Percentiles rank a stretch among this genome's conserved stretches.
Conservation (phyloP, 2,888 invertebrate species). For the Adela reaumurella region DNA sequence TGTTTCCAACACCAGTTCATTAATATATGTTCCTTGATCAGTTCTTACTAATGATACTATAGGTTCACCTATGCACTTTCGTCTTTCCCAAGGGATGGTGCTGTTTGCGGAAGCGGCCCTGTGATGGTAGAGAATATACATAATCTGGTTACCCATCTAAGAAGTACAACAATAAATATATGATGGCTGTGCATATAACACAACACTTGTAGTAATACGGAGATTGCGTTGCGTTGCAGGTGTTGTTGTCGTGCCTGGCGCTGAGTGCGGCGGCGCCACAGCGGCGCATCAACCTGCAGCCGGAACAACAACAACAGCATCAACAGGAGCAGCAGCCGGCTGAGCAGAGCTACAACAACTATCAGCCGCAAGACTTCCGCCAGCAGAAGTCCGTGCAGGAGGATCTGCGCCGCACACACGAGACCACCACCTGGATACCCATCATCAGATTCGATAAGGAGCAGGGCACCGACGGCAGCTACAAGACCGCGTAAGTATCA, state of each 20-base stretch:
- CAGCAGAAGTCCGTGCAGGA: slow-evolving; percentile 34
- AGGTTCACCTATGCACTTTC: too few relatives aligned
- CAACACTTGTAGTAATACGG: too few relatives aligned
- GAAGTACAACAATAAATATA: too few relatives aligned
- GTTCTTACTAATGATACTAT: too few relatives aligned
- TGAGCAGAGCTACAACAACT: slow-evolving; percentile 39
- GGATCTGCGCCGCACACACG: slow-evolving; percentile 43
- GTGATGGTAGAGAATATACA: too few relatives aligned
- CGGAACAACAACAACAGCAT: slow-evolving; percentile 19
- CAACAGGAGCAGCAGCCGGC: slow-evolving; percentile 31
- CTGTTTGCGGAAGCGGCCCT: too few relatives aligned
- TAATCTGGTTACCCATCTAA: too few relatives aligned
- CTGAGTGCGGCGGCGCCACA: slow-evolving; percentile 43
- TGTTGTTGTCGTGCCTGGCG: slow-evolving; percentile 32
- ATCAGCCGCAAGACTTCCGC: slow-evolving; percentile 36
- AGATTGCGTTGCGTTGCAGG: slow-evolving; percentile 30
- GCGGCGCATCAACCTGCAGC: slow-evolving; percentile 32
- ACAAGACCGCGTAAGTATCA: slow-evolving; percentile 69
- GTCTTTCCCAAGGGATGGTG: too few relatives aligned
- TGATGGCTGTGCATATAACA: too few relatives aligned
- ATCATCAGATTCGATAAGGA: slow-evolving; percentile 80
- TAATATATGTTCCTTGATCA: too few relatives aligned
- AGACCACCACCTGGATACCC: slow-evolving; percentile 73
- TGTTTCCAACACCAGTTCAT: too few relatives aligned
- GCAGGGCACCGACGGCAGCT: slow-evolving; percentile 79